These are phyloP conservation scores for Zophobas morio DNA, from an alignment of 1,140 invertebrate genomes.

Conservation along the genomic window DNA sequence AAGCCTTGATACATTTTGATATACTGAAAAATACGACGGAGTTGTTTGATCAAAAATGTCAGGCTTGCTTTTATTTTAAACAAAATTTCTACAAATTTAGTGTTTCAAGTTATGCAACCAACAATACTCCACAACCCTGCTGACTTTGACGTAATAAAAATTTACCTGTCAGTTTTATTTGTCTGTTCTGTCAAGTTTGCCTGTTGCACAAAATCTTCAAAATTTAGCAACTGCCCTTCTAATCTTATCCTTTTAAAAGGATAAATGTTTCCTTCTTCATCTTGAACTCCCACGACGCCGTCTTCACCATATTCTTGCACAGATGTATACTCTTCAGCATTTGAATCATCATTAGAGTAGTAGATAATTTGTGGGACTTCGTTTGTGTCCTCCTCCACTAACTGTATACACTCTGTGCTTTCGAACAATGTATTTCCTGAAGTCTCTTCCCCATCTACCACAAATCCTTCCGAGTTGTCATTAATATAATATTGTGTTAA, in stretches of 20 bases:
- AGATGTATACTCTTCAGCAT: background rate
- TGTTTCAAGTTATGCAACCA: background rate
- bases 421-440: slow-evolving; percentile 16
- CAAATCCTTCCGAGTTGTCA: slow-evolving; percentile 44
- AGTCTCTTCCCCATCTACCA: slow-evolving; percentile 21
- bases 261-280: slow-evolving; percentile 45
- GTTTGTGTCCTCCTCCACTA: slow-evolving; percentile 46
- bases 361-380: slow-evolving; percentile 47
- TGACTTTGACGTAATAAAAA: slow-evolving; percentile 21
- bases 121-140: background rate
- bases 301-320: slow-evolving; percentile 13
- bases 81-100: no score
- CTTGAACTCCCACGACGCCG: slow-evolving; percentile 22
- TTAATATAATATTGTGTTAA: slow-evolving; percentile 56
- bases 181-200: background rate
- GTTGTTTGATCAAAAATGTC: no score
- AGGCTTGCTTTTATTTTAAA: no score
- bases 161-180: slow-evolving; percentile 24
- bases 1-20: no score
- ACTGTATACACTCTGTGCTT: slow-evolving; percentile 42
- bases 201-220: slow-evolving; percentile 48
- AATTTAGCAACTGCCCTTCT: slow-evolving; percentile 46
- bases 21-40: no score
- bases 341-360: slow-evolving; percentile 30
- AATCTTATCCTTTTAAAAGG: slow-evolving; percentile 47